Evolutionary conservation across 2,888 invertebrate species (phyloP).

Genomic region (Bursaphelenchus okinawaensis): DNA sequence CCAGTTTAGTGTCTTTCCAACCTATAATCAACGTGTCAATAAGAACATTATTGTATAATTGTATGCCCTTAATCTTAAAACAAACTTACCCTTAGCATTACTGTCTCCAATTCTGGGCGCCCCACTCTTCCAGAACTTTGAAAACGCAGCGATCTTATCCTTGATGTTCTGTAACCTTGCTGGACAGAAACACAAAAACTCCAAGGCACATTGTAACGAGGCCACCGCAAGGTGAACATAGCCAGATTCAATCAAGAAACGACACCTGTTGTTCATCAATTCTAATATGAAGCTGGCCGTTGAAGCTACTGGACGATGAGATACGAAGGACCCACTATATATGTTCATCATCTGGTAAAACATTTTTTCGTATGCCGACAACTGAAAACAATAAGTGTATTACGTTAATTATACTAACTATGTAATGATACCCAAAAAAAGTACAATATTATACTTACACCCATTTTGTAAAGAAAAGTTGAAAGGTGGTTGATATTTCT

Average conservation of each 20-base stretch:
- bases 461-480: no score
- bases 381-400: no score
- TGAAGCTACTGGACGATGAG: conserved; percentile 6
- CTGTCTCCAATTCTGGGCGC: conserved; percentile 19
- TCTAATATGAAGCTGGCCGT: conserved; percentile 21
- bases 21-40: background rate
- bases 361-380: background rate
- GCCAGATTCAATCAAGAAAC: conserved; percentile 18
- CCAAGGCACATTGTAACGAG: conserved; percentile 21
- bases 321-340: conserved; percentile 10
- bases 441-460: no score
- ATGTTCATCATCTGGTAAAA: conserved; percentile 5
- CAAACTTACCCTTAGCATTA: conserved; percentile 14
- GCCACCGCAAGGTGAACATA: conserved; percentile 12
- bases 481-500: no score
- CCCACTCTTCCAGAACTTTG: conserved; percentile 19
- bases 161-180: background rate
- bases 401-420: no score
- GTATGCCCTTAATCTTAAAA: no score
- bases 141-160: conserved; percentile 7
- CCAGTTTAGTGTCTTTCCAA: background rate
- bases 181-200: conserved; percentile 25
- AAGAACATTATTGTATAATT: no score
- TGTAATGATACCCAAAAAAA: no score
- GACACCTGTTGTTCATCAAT: conserved; percentile 10